Evolutionary conservation across 2,797 vertebrate species (phyloP).

Genomic region (Nyctibius grandis): DNA sequence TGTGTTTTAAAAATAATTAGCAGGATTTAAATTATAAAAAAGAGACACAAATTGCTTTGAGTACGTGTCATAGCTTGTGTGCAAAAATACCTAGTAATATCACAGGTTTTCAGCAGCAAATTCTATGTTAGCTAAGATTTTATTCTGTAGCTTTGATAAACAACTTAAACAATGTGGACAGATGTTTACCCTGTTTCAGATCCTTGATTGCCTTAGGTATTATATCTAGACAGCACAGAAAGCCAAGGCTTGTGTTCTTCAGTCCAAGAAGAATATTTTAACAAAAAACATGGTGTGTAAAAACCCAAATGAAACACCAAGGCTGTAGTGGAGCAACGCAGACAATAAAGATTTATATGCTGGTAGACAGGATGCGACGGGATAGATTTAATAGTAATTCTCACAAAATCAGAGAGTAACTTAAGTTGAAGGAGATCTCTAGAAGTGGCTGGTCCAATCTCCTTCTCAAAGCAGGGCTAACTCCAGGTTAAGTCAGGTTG

Average conservation of each 20-base stretch:
- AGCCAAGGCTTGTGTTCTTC: background rate
- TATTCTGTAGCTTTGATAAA: background rate
- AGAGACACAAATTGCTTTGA: background rate
- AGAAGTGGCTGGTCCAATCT: background rate
- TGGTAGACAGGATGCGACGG: background rate
- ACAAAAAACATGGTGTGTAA: background rate
- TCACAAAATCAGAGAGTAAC: background rate
- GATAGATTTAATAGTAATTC: background rate
- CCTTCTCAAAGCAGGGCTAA: background rate
- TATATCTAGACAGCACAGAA: background rate
- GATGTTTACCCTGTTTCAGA: background rate
- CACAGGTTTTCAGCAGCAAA: background rate
- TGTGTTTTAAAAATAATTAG: background rate
- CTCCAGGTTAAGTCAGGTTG: background rate
- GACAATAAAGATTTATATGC: background rate
- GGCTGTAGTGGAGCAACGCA: background rate
- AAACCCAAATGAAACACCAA: background rate
- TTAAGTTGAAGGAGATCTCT: background rate
- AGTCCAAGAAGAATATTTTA: background rate
- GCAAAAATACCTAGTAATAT: background rate
- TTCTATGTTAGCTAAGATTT: background rate
- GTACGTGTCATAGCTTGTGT: background rate
- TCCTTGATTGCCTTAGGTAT: background rate
- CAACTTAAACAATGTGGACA: background rate
- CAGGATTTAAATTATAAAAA: background rate